Evolutionary conservation across 2,113 vertebrate species (phyloP).

Genomic region (Melanocharis versteri): DNA sequence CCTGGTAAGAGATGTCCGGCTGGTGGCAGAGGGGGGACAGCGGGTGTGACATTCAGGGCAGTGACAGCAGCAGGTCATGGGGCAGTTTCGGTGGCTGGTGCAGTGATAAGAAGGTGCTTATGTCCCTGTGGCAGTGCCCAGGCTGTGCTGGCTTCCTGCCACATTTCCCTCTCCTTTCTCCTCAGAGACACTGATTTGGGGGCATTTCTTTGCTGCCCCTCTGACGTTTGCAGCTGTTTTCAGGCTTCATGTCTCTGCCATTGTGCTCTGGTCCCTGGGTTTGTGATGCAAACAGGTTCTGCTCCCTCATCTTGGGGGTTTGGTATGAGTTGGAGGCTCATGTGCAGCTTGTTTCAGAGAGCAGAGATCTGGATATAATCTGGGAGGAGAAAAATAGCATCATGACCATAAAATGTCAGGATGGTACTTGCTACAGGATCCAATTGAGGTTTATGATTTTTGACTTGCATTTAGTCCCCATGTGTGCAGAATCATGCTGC

Average conservation of each 20-base stretch:
- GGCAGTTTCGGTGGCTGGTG: not conserved
- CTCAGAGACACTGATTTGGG: not conserved
- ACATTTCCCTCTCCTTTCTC: not conserved
- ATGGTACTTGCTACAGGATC: not conserved
- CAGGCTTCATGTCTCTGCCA: not conserved
- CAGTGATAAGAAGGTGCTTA: fast-evolving
- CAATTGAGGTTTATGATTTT: not conserved
- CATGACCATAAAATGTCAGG: not conserved
- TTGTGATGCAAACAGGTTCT: not conserved
- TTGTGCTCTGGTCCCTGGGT: not conserved
- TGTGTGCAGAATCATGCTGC: fast-evolving
- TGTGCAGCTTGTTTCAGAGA: fast-evolving
- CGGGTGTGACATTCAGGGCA: fast-evolving
- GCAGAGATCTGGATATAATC: not conserved
- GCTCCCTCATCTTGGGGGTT: not conserved
- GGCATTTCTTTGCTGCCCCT: not conserved
- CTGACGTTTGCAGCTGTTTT: not conserved
- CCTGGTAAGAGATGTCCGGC: slow-evolving; percentile 70
- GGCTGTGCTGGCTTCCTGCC: not conserved
- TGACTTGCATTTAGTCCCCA: not conserved
- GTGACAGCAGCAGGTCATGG: fast-evolving
- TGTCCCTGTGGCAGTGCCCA: fast-evolving
- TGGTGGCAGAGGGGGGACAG: fast-evolving
- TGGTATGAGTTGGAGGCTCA: fast-evolving
- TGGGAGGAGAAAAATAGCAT: not conserved